These are phyloP conservation scores for Dicerorhinus sumatrensis DNA, from an alignment of 2,113 vertebrate species.

Conservation along the genomic window DNA sequence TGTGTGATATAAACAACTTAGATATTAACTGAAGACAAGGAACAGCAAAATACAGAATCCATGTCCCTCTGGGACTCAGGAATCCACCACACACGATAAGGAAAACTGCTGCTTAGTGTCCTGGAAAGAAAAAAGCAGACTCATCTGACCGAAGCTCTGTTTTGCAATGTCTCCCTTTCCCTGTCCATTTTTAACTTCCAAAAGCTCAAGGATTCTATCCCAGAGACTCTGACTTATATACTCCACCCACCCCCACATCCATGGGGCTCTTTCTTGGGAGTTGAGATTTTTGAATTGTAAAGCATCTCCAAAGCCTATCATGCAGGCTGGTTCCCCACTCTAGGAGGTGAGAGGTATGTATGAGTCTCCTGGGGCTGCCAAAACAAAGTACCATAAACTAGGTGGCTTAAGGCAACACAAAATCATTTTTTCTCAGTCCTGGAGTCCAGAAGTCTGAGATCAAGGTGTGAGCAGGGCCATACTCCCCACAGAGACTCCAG, in stretches of 20 bases:
- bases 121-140: not conserved
- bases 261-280: too few relatives aligned
- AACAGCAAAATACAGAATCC: not conserved
- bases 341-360: not conserved
- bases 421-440: not conserved
- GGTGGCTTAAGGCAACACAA: not conserved
- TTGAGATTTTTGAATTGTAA: not conserved
- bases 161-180: not conserved
- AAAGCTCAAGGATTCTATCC: not conserved
- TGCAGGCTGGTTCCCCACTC: not conserved
- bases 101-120: not conserved
- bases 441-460: too few relatives aligned
- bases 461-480: not conserved
- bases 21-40: not conserved
- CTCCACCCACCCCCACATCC: too few relatives aligned
- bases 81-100: not conserved
- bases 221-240: accelerated
- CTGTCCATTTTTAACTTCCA: not conserved
- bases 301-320: not conserved
- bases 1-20: not conserved
- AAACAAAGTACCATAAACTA: not conserved
- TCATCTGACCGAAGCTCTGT: not conserved
- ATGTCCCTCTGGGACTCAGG: not conserved
- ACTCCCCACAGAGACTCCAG: not conserved
- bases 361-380: not conserved